Evolutionary conservation across 2,888 invertebrate species (phyloP).

Genomic region (Tinea trinotella): DNA sequence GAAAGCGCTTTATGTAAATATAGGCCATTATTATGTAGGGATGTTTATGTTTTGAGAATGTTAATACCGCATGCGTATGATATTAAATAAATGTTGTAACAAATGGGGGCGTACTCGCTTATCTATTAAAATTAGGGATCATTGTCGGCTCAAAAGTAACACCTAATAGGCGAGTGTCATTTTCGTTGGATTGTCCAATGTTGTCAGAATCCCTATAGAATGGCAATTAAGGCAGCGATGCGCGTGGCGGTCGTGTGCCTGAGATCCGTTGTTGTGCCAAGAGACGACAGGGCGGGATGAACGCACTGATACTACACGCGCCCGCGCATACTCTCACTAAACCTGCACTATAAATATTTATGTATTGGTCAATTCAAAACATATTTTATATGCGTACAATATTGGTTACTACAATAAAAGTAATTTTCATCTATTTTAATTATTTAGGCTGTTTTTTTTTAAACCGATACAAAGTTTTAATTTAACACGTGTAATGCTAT

Average conservation of each 20-base stretch:
- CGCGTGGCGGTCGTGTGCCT: constrained; percentile 63
- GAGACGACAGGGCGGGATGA: constrained; percentile 26
- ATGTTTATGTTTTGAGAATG: not conserved
- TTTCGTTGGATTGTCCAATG: constrained; percentile 70
- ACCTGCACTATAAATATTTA: not conserved
- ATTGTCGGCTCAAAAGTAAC: constrained; percentile 50
- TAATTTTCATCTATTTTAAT: not conserved
- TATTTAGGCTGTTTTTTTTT: not conserved
- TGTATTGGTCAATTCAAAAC: not conserved
- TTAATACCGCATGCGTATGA: not conserved
- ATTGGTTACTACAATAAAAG: no score
- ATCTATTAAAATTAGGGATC: constrained; percentile 72
- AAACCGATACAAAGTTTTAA: not conserved
- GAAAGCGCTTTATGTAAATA: not conserved
- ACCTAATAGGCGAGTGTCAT: constrained; percentile 58
- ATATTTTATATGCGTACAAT: not conserved
- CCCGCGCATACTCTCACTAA: constrained; percentile 39
- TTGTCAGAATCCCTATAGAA: constrained; percentile 64
- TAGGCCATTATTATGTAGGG: not conserved
- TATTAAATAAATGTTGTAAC: not conserved
- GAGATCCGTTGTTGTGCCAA: constrained; percentile 26
- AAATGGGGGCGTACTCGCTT: constrained; percentile 50
- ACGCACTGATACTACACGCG: constrained; percentile 32
- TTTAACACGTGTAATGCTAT: constrained; percentile 18
- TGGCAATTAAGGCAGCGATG: constrained; percentile 67